Base-by-base conservation (phyloP, 2,113 vertebrate species). In the Hepsetus odoe region DNA sequence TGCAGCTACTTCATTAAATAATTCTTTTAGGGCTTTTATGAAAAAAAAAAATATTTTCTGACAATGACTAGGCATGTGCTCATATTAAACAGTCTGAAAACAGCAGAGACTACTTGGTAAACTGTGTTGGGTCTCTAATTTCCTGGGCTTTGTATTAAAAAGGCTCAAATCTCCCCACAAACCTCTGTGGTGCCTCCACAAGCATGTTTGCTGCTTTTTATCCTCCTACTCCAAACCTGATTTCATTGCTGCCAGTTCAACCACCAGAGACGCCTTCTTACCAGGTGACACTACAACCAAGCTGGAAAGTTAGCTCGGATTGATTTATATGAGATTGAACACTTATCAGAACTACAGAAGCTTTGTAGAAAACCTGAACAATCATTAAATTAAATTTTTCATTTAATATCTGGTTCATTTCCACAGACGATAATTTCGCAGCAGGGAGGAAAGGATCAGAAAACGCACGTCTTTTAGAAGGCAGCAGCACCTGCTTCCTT, bases 171-270 rank as follows among this genome's bases (percentile, higher is more conserved):
- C 28, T 58, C 64, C 83, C 88, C 87, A 85, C 86, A 87, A 84
- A 85, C 82, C 82, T 76, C 78, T 32, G 33, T 68, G 73, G 32
- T 69, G 77, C 75, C 80, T 86, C 75, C 87, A 87, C 0, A 80
- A 84, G 83, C 88, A 86, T 80, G 56, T 69, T 77, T 74, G 18
- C 46, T 49, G 46, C 46, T 49, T 49, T 49, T 49, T 51, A 77
- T 62, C 77, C 88, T 89, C 86, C 84, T 79, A 89, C 89, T 85
- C 80, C 80, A 84, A 49, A 49, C 46, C 46, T 49, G 46, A 49
- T 18, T 49, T 14, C 46, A 49, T 2, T 49, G 14, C 46, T 49
- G 46, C 46, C 46, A 49, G 20, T 20, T 49, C 46, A 5, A 49
- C 46, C 46, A 49, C 11, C 1, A 18, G 16, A 49, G 46, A 49